Conservation (phyloP, 2,797 vertebrate species). For the Fistularia commersonii region DNA sequence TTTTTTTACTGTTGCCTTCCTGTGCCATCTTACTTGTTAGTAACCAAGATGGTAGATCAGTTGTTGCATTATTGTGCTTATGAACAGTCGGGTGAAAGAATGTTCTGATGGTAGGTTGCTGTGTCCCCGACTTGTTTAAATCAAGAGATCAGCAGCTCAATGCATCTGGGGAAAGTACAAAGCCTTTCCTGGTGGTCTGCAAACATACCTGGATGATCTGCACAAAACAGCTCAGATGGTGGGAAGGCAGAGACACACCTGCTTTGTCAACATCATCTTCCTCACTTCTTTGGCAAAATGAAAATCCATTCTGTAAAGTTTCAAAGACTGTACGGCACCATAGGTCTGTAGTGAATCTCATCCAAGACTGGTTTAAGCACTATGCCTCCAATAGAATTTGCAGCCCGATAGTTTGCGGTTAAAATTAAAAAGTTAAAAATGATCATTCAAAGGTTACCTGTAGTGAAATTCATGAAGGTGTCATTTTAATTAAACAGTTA, state of each 20-base stretch:
- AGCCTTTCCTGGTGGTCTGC: constrained; percentile 76
- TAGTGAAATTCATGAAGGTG: no score
- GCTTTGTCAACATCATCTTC: constrained; percentile 71
- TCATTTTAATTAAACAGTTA: no score
- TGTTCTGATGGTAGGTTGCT: constrained; percentile 30
- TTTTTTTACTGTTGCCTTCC: no score
- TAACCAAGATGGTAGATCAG: no score
- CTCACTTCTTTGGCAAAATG: constrained; percentile 59
- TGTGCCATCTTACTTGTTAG: no score
- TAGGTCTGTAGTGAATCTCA: constrained; percentile 26
- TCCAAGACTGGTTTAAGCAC: constrained; percentile 26
- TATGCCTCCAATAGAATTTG: constrained; percentile 14
- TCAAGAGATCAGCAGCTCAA: constrained; percentile 33
- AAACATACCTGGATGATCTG: constrained; percentile 66
- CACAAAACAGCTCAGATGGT: constrained; percentile 68
- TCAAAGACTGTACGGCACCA: constrained; percentile 54
- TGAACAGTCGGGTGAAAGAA: no score
- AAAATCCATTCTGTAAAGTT: constrained; percentile 63
- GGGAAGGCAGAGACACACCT: constrained; percentile 63
- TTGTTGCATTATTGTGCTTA: no score
- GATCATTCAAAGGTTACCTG: no score
- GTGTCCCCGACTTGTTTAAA: constrained; percentile 23
- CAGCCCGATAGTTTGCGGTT: not conserved
- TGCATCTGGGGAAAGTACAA: constrained; percentile 71
- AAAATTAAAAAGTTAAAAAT: no score